Base-by-base conservation (phyloP, 2,113 vertebrate genomes). In the Istiophorus platypterus region DNA sequence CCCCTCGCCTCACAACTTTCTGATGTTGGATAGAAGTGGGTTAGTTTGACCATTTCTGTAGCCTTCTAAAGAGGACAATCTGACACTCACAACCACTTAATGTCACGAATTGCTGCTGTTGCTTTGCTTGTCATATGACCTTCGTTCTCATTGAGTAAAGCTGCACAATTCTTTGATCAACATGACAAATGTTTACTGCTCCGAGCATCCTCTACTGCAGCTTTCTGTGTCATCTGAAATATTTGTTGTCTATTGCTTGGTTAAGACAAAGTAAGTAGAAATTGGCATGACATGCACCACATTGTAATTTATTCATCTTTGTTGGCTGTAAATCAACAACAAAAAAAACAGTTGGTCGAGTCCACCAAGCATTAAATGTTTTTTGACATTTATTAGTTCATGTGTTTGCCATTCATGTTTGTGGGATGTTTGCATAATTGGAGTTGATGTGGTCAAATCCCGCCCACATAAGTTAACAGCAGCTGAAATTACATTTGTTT, bases 401-500 rank as follows among this genome's bases (percentile, higher is more conserved):
- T 49, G 29, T 20, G 64, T 47, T 22, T 57, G 27, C 47, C 20
- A 54, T 62, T 72, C n/a, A 26, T 72, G 20, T 76, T 51, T 81
- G 37, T 24, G 20, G 41, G 78, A 26, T 72, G 20, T 76, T 51
- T 81, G 37, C 29, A 17, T 49, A 81, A 18, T 42, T 0, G 47
- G 14, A 49, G 27, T 52, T 20, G 29, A 65, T 66, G 54, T 42
- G 34, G 39, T 75, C 49, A 67, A 80, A 78, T 71, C n/a, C 52
- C 14, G 14, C 9, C 41, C 12, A 3, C 10, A 61, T 18, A 66
- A 49, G 22, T 18, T 31, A 68, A 39, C 52, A 59, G 77, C 27
- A 62, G n/a, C n/a, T 69, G 47, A 76, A 63, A 78, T 86, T 82
- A 72, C 80, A 78, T 26, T 72, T 64, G 29, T 41, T 68, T 73